Conservation (phyloP, 2,113 vertebrate genomes). For the Nansenia antarctica region DNA sequence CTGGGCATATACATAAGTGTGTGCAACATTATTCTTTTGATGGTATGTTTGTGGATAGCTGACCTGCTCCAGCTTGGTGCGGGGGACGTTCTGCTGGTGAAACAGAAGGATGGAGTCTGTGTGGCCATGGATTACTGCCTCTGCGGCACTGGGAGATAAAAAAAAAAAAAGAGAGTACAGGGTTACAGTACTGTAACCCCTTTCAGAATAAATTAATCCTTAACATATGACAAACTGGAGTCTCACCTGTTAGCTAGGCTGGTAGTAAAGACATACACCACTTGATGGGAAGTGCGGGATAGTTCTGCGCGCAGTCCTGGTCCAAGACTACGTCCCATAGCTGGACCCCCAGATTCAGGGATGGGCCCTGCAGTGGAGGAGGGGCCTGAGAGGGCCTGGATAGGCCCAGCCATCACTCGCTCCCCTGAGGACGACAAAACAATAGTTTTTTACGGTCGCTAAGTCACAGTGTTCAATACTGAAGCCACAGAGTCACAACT, state of each 20-base stretch:
- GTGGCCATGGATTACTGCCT: constrained; percentile 93
- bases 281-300: constrained; percentile 80
- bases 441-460: no score
- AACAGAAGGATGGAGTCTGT: constrained; percentile 91
- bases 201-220: no score
- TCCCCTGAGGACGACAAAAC: constrained; percentile 75
- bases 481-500: no score
- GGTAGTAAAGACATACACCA: constrained; percentile 96
- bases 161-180: constrained; percentile 26
- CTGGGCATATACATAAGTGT: no score
- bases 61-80: constrained; percentile 93
- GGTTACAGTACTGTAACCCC: no score
- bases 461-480: no score
- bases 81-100: constrained; percentile 94
- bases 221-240: neutral
- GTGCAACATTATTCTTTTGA: no score
- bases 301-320: constrained; percentile 75
- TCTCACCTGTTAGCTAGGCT: constrained; percentile 94
- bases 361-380: constrained; percentile 77
- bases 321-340: constrained; percentile 66
- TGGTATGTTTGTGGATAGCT: constrained; percentile 2
- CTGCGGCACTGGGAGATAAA: constrained; percentile 83
- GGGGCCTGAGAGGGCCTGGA: constrained; percentile 82
- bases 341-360: constrained; percentile 72
- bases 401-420: constrained; percentile 76